These are phyloP conservation scores for Sebastes taczanowskii DNA, from an alignment of 2,797 vertebrate genomes.

Conservation along the genomic window DNA sequence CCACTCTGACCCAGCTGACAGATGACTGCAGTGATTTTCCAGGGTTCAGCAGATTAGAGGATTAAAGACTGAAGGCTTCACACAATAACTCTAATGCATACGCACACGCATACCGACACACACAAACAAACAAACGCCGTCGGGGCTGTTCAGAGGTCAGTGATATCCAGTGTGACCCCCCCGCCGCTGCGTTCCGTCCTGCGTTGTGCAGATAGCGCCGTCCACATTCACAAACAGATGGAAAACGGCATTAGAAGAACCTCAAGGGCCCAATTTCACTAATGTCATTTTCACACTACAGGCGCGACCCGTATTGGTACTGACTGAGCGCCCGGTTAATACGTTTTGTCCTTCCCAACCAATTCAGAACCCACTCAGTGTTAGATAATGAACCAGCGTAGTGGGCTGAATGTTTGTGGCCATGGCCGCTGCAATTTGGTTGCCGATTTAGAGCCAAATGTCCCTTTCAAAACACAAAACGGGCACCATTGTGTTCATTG, in stretches of 20 bases:
- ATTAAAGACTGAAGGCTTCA: slow-evolving; percentile 80
- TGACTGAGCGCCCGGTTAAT: slow-evolving; percentile 59
- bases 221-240: slow-evolving; percentile 48
- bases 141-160: slow-evolving; percentile 36
- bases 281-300: slow-evolving; percentile 64
- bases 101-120: background rate
- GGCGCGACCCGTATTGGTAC: slow-evolving; percentile 60
- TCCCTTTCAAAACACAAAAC: slow-evolving; percentile 52
- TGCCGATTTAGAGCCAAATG: slow-evolving; percentile 52
- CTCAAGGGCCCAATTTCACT: slow-evolving; percentile 69
- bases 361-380: slow-evolving; percentile 61
- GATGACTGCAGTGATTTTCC: slow-evolving; percentile 83
- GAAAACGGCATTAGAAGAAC: slow-evolving; percentile 58
- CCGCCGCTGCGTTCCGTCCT: background rate
- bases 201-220: slow-evolving; percentile 7
- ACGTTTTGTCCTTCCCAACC: slow-evolving; percentile 66
- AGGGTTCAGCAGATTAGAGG: slow-evolving; percentile 85
- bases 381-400: slow-evolving; percentile 63
- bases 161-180: slow-evolving; percentile 57
- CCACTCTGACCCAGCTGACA: slow-evolving; percentile 74
- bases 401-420: slow-evolving; percentile 51
- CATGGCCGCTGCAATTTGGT: slow-evolving; percentile 43
- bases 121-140: slow-evolving; percentile 29
- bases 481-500: slow-evolving; percentile 44
- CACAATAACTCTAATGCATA: slow-evolving; percentile 80